These are phyloP conservation scores for Antheraea assamensis DNA, from an alignment of 2,888 invertebrate genomes.

Conservation along the genomic window DNA sequence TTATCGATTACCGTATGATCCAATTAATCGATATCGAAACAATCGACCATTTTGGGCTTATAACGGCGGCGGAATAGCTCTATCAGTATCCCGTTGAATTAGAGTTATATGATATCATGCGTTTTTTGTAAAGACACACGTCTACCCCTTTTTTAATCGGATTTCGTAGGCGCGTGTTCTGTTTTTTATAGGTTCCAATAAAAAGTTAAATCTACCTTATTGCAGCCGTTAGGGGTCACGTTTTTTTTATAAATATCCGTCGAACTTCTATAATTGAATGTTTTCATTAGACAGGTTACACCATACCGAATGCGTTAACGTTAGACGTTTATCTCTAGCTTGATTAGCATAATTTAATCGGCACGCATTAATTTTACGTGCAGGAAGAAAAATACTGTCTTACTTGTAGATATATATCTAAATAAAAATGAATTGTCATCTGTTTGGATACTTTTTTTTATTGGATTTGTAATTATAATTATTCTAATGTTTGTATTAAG, in stretches of 20 bases:
- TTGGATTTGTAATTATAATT: too few species aligned
- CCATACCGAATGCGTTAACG: conserved; percentile 36
- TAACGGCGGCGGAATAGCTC: conserved; percentile 75
- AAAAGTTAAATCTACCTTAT: conserved; percentile 76
- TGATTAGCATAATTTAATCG: conserved; percentile 67
- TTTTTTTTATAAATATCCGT: conserved; percentile 70
- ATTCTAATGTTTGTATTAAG: too few species aligned
- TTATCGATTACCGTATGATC: conserved; percentile 80
- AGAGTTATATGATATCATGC: conserved; percentile 67
- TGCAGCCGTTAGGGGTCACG: conserved; percentile 72
- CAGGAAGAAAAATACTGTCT: conserved; percentile 39
- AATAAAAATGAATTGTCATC: too few species aligned
- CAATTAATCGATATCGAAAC: conserved; percentile 81
- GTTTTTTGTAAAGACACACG: conserved; percentile 65
- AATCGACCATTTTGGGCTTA: conserved; percentile 65
- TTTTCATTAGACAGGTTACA: conserved; percentile 67
- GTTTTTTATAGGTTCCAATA: conserved; percentile 65
- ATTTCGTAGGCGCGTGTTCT: conserved; percentile 73
- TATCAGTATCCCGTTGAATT: conserved; percentile 75
- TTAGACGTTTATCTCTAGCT: conserved; percentile 65
- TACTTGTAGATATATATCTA: conserved; percentile 19
- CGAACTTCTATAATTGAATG: conserved; percentile 69
- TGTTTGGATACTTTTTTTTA: too few species aligned
- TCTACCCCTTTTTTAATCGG: conserved; percentile 81
- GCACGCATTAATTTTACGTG: conserved; percentile 41